Evolutionary conservation across 1,140 invertebrate species (phyloP).

Genomic region (Drosophila sp.): DNA sequence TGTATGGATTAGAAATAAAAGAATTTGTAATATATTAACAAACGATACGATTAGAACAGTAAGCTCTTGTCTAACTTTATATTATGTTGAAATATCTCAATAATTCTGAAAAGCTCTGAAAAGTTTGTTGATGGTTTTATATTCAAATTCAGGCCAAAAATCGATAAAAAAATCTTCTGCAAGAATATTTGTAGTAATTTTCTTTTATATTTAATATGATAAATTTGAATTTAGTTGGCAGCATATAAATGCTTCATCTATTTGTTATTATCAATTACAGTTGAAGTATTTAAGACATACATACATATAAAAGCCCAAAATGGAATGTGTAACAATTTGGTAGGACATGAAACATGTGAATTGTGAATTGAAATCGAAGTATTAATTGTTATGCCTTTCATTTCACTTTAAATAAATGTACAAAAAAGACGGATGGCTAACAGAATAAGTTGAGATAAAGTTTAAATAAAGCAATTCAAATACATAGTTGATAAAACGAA

Average conservation of each 20-base stretch:
- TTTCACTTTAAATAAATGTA: background rate
- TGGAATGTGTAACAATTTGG: background rate
- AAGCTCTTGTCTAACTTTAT: too few species aligned
- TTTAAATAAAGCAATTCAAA: background rate
- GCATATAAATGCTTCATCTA: slow-evolving; percentile 3
- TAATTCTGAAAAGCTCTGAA: too few species aligned
- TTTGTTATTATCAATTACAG: background rate
- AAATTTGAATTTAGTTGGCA: slow-evolving; percentile 10
- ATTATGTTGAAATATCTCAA: too few species aligned
- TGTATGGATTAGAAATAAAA: too few species aligned
- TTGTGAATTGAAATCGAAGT: background rate
- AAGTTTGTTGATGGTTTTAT: too few species aligned
- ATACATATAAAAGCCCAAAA: background rate
- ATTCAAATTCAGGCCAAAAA: too few species aligned
- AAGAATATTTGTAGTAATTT: slow-evolving; percentile 4
- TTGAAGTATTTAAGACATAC: background rate
- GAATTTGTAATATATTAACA: too few species aligned
- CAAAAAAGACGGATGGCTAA: background rate
- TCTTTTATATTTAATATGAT: background rate
- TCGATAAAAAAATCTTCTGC: background rate
- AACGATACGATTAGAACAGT: too few species aligned
- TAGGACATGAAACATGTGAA: background rate
- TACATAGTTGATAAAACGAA: too few species aligned
- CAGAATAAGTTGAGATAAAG: background rate
- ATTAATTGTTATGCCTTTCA: background rate